phyloP scores from a whole-genome alignment of 2,113 vertebrate species.

The Cathartes aura region DNA sequence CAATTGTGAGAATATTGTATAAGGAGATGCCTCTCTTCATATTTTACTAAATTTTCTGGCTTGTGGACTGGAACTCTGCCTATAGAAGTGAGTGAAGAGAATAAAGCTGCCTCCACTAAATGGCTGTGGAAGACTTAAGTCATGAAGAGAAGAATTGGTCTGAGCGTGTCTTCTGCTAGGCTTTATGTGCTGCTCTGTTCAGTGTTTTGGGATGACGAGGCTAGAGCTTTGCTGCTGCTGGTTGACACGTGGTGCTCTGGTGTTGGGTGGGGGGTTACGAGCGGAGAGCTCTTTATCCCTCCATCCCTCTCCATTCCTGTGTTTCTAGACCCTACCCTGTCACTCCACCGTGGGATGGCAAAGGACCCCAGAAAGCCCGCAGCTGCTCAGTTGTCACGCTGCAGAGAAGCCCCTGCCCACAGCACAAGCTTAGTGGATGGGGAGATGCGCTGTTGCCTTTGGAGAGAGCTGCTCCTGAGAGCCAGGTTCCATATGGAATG shows the following conservation, averaged over 20 bases:
- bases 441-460: background rate
- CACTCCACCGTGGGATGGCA: background rate
- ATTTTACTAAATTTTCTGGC: background rate
- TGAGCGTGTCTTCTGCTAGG: background rate
- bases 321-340: background rate
- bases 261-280: background rate
- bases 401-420: background rate
- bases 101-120: background rate
- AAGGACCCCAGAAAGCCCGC: background rate
- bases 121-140: background rate
- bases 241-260: accelerated
- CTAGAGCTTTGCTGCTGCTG: background rate
- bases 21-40: background rate
- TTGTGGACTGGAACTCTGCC: background rate
- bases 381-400: accelerated
- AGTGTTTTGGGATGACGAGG: background rate
- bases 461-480: background rate
- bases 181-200: background rate
- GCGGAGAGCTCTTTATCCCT: background rate
- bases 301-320: background rate
- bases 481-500: background rate
- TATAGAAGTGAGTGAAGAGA: background rate
- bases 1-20: background rate
- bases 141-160: background rate
- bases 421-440: background rate